A percentile compares a stretch with the other conserved stretches of the same genome.
These are phyloP conservation scores for Idris sp. DNA, from an alignment of 1,140 invertebrate species.

Conservation along the genomic window DNA sequence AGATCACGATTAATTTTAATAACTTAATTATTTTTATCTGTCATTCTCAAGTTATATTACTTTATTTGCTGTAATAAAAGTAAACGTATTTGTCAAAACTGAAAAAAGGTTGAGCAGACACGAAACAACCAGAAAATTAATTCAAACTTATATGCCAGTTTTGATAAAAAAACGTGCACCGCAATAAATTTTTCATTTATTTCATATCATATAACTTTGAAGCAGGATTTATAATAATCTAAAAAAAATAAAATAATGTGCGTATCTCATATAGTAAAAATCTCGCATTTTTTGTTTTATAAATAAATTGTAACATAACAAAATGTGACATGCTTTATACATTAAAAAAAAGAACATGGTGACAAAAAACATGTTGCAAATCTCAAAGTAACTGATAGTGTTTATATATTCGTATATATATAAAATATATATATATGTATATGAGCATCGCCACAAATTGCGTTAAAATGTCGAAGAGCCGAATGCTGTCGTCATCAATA, in stretches of 20 bases:
- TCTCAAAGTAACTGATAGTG: conserved; percentile 42
- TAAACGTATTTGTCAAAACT: conserved; percentile 33
- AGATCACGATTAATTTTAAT: conserved; percentile 24
- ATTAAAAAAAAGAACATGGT: conserved; percentile 2
- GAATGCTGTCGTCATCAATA: conserved; percentile 62
- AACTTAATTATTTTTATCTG: conserved; percentile 7
- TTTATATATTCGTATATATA: conserved; percentile 63
- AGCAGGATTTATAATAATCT: conserved; percentile 31
- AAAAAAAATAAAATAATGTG: conserved; percentile 4
- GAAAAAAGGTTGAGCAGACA: neutral
- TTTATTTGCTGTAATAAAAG: conserved; percentile 12
- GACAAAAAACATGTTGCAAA: conserved; percentile 2
- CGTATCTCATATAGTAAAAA: conserved; percentile 15
- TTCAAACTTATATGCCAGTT: conserved; percentile 13
- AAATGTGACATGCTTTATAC: conserved; percentile 50
- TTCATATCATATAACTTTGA: conserved; percentile 24
- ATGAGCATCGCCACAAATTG: conserved; percentile 48
- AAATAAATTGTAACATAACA: conserved; percentile 11
- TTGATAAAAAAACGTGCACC: conserved; percentile 25
- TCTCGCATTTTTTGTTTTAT: conserved; percentile 1
- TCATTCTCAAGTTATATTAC: conserved; percentile 18
- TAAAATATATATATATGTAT: conserved; percentile 60
- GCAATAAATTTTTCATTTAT: conserved; percentile 20
- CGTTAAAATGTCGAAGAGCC: conserved; percentile 67
- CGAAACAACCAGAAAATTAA: conserved; percentile 1